These are phyloP conservation scores for Gila robusta DNA, from an alignment of 2,797 vertebrate species.

Conservation along the genomic window DNA sequence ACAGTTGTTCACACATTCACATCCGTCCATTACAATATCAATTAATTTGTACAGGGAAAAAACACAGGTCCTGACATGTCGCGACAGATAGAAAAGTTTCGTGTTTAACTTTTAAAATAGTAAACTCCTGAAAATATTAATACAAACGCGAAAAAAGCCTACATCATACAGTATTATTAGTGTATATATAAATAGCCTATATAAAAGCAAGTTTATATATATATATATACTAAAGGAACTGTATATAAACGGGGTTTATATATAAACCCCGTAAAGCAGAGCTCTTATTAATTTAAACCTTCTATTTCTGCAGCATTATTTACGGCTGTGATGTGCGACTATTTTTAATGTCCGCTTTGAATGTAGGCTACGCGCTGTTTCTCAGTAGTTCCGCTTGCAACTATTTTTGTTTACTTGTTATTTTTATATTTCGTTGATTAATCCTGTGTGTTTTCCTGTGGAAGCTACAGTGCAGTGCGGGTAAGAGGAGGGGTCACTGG, in stretches of 20 bases:
- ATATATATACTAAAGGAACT: too few relatives aligned
- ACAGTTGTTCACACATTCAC: slow-evolving; percentile 49
- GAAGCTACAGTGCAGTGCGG: slow-evolving; percentile 29
- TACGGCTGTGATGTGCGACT: not conserved
- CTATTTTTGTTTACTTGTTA: not conserved
- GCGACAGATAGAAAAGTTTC: not conserved
- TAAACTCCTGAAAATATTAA: not conserved
- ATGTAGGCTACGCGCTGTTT: not conserved
- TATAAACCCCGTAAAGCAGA: not conserved
- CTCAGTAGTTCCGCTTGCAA: not conserved
- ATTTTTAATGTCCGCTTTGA: not conserved
- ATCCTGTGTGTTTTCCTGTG: not conserved
- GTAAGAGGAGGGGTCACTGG: slow-evolving; percentile 40
- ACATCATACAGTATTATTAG: too few relatives aligned
- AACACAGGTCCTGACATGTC: slow-evolving; percentile 64
- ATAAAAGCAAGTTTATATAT: too few relatives aligned
- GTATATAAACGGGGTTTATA: too few relatives aligned
- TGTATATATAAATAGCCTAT: too few relatives aligned
- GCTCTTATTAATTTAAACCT: not conserved
- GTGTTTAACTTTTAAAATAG: not conserved
- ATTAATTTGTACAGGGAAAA: slow-evolving; percentile 55
- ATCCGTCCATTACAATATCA: slow-evolving; percentile 55
- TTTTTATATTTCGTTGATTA: not conserved
- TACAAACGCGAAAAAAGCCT: not conserved
- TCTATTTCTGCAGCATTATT: not conserved